phyloP scores from a whole-genome alignment of 2,888 invertebrate genomes.

The Drosophila mimica region DNA sequence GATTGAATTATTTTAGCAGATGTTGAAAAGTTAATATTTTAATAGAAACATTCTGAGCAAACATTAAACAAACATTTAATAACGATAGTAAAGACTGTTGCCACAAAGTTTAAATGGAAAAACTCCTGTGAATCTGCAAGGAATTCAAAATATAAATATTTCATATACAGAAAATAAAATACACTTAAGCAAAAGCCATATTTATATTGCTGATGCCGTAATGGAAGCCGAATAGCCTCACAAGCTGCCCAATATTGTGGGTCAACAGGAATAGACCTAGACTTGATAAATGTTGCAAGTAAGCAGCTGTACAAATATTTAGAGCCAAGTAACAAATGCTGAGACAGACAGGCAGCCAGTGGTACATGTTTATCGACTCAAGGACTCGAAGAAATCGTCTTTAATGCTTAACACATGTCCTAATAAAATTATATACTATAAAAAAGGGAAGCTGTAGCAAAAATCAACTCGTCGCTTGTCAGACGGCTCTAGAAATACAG shows the following conservation, averaged over 20 bases:
- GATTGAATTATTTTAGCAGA: neutral
- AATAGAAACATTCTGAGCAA: neutral
- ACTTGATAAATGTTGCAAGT: neutral
- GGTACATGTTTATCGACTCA: conserved; percentile 1
- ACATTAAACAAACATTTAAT: neutral
- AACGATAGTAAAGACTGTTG: neutral
- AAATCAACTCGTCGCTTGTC: conserved; percentile 50
- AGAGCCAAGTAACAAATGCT: neutral
- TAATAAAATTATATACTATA: conserved; percentile 6
- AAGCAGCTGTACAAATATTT: neutral
- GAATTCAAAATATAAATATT: neutral
- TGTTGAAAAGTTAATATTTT: neutral
- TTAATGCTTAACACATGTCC: conserved; percentile 14
- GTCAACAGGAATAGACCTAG: neutral
- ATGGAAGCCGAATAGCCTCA: neutral
- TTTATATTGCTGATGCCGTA: neutral
- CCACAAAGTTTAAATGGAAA: neutral
- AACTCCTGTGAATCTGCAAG: neutral
- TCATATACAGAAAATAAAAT: neutral
- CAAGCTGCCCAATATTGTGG: neutral
- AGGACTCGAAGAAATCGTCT: neutral
- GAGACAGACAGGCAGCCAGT: neutral
- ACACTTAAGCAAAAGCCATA: neutral
- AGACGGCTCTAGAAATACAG: conserved; percentile 11
- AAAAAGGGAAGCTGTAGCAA: conserved; percentile 29